These are phyloP conservation scores for Selenia dentaria DNA, from an alignment of 2,888 invertebrate species.

Conservation along the genomic window DNA sequence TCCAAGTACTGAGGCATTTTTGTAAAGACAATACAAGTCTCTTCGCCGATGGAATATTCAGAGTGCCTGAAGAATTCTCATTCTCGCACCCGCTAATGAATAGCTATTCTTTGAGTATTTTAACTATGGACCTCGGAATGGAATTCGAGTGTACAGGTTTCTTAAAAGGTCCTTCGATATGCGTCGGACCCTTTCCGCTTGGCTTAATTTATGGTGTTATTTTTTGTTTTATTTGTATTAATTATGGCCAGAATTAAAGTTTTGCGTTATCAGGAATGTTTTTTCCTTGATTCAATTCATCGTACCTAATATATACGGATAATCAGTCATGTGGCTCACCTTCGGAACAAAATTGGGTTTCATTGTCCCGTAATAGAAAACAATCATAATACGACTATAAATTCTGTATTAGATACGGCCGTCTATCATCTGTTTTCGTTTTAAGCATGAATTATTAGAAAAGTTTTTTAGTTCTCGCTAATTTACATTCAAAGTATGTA, in stretches of 20 bases:
- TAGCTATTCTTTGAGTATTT: constrained; percentile 84
- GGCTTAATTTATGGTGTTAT: constrained; percentile 76
- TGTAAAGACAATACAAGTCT: constrained; percentile 80
- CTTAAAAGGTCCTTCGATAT: constrained; percentile 81
- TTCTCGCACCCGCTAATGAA: constrained; percentile 84
- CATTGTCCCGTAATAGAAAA: constrained; percentile 66
- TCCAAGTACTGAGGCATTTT: constrained; percentile 68
- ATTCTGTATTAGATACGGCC: constrained; percentile 63
- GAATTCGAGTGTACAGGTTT: constrained; percentile 81
- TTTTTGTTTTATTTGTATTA: constrained; percentile 76
- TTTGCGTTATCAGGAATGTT: constrained; percentile 57
- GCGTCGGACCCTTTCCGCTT: constrained; percentile 79
- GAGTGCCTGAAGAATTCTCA: constrained; percentile 81
- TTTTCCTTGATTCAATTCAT: constrained; percentile 31
- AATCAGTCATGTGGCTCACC: constrained; percentile 48
- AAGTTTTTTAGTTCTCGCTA: constrained; percentile 56
- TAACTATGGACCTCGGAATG: constrained; percentile 82
- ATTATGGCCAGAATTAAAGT: constrained; percentile 70
- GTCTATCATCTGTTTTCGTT: constrained; percentile 59
- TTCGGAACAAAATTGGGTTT: constrained; percentile 47
- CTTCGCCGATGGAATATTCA: constrained; percentile 76
- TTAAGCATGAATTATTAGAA: constrained; percentile 37
- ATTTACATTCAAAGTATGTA: constrained; percentile 72
- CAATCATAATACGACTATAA: constrained; percentile 67
- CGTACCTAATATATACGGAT: constrained; percentile 54